These are phyloP conservation scores for Mythimna impura DNA, from an alignment of 2,888 invertebrate genomes.

Conservation along the genomic window DNA sequence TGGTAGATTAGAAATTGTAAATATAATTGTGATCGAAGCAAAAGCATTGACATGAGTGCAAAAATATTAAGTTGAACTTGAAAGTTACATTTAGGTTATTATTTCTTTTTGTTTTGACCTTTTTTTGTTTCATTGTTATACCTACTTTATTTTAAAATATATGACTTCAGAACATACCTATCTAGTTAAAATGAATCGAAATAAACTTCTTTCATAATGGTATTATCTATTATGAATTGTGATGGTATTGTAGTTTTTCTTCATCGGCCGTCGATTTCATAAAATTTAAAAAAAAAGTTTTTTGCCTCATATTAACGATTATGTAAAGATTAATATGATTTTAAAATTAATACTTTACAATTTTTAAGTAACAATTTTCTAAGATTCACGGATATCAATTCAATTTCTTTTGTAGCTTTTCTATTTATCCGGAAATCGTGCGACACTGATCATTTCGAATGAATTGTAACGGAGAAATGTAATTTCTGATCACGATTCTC, in stretches of 20 bases:
- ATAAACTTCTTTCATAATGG: neutral
- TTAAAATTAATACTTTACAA: slow-evolving; percentile 30
- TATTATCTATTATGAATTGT: neutral
- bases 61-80: neutral
- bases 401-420: slow-evolving; percentile 57
- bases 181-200: slow-evolving; percentile 10
- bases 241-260: neutral
- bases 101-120: neutral
- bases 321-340: slow-evolving; percentile 24
- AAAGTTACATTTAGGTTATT: neutral
- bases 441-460: slow-evolving; percentile 58
- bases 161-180: neutral
- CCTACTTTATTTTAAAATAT: neutral
- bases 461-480: slow-evolving; percentile 59
- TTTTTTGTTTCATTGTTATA: neutral
- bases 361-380: slow-evolving; percentile 38
- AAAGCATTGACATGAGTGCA: neutral
- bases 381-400: slow-evolving; percentile 48
- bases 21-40: neutral
- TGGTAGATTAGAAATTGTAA: neutral
- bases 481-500: slow-evolving; percentile 51
- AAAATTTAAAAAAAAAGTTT: neutral
- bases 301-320: slow-evolving; percentile 1
- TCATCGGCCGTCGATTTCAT: neutral
- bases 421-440: slow-evolving; percentile 59